Conservation (phyloP, 2,797 vertebrate genomes). For the Otolemur crassicaudatus region DNA sequence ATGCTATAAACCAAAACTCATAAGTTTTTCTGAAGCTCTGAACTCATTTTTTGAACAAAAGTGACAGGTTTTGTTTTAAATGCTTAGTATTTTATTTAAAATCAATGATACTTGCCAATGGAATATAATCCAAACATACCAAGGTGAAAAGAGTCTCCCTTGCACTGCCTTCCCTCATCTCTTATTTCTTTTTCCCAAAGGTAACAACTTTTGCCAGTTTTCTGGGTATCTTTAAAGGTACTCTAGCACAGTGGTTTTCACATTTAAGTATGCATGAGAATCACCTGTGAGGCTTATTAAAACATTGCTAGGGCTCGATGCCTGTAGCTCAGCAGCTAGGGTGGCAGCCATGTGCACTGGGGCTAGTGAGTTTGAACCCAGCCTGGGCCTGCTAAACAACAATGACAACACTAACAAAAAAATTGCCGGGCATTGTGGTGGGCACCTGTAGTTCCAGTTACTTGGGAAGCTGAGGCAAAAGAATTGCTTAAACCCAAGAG, state of each 20-base stretch:
- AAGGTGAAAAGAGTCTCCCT: neutral
- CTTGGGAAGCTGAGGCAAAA: too few species aligned
- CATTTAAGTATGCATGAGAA: neutral
- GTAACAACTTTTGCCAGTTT: neutral
- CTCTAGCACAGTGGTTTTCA: neutral
- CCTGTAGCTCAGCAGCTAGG: too few species aligned
- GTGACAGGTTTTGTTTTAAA: neutral
- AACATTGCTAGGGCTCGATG: neutral
- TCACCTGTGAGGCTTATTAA: neutral
- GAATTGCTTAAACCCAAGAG: too few species aligned
- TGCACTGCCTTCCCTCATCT: neutral
- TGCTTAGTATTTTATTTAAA: slow-evolving; percentile 14
- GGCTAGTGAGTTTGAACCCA: too few species aligned
- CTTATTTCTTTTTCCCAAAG: neutral
- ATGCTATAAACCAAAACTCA: neutral
- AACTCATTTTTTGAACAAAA: slow-evolving; percentile 38
- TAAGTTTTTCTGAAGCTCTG: slow-evolving; percentile 28
- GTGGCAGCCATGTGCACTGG: too few species aligned
- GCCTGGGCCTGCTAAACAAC: too few species aligned
- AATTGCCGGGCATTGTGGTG: too few species aligned
- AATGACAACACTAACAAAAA: too few species aligned
- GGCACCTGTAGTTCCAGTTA: too few species aligned
- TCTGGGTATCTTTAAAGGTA: neutral
- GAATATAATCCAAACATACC: neutral
- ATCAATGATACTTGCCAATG: neutral